phyloP scores from a whole-genome alignment of 2,797 vertebrate species.

The Nyctibius grandis region DNA sequence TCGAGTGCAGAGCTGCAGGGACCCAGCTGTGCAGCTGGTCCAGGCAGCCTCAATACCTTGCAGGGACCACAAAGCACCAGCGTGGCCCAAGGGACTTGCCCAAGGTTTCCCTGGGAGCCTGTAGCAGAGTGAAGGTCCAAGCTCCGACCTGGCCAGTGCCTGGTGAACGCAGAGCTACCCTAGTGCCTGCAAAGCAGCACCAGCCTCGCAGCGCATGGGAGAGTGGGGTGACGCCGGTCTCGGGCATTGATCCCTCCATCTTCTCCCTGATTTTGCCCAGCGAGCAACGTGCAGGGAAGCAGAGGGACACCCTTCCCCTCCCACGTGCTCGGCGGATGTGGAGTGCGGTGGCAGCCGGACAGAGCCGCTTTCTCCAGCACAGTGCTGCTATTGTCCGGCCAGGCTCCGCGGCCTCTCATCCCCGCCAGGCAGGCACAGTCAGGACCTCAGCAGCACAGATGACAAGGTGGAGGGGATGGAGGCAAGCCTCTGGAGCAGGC shows the following conservation, averaged over 20 bases:
- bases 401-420: not conserved
- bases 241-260: not conserved
- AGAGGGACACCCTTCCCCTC: not conserved
- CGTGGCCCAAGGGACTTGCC: fast-evolving
- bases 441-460: not conserved
- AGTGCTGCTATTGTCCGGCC: not conserved
- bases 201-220: fast-evolving
- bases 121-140: not conserved
- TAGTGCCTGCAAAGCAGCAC: not conserved
- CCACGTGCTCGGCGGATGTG: fast-evolving
- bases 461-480: not conserved
- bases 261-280: not conserved
- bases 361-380: constrained; percentile 28
- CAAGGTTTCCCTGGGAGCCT: not conserved
- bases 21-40: not conserved
- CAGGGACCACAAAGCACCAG: not conserved
- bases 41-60: not conserved
- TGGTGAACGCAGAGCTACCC: not conserved
- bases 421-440: not conserved
- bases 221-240: fast-evolving
- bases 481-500: not conserved
- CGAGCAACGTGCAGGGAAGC: fast-evolving
- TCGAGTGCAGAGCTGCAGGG: not conserved
- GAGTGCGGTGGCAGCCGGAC: fast-evolving
- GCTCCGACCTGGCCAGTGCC: not conserved